Conservation (phyloP, 2,888 invertebrate genomes). For the Agonopterix subpropinquella region DNA sequence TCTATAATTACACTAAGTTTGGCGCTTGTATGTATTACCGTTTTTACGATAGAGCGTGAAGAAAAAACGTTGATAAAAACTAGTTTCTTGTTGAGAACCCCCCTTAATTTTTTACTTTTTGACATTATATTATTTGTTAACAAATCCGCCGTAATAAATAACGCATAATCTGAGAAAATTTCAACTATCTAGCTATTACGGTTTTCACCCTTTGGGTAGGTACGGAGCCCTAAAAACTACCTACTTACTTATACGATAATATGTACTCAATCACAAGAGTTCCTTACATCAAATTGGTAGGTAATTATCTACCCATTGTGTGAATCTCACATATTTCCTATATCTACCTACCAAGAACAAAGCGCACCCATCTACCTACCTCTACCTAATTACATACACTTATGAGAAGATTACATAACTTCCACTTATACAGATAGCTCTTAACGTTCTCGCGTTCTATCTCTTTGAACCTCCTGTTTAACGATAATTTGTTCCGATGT, state of each 20-base stretch:
- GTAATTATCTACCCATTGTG: conserved; percentile 1
- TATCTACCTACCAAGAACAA: neutral
- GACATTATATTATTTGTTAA: no score
- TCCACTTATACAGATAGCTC: conserved; percentile 7
- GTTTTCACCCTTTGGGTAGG: no score
- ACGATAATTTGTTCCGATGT: conserved; percentile 8
- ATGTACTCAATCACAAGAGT: neutral
- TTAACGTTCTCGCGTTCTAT: neutral
- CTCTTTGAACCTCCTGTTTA: conserved; percentile 6
- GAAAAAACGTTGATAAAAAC: no score
- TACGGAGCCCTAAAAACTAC: neutral
- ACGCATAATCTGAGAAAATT: no score
- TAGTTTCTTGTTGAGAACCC: no score
- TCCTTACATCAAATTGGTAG: neutral
- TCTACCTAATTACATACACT: conserved; percentile 5
- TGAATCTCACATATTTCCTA: conserved; percentile 3
- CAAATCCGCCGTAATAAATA: no score
- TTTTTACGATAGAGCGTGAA: no score
- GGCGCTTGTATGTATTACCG: no score
- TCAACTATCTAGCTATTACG: no score
- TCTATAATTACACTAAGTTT: no score
- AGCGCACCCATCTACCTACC: conserved; percentile 4
- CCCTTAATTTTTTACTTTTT: no score
- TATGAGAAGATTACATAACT: conserved; percentile 12
- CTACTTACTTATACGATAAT: neutral